Base-by-base conservation (phyloP, 2,888 invertebrate species). In the Bombyx huttoni region DNA sequence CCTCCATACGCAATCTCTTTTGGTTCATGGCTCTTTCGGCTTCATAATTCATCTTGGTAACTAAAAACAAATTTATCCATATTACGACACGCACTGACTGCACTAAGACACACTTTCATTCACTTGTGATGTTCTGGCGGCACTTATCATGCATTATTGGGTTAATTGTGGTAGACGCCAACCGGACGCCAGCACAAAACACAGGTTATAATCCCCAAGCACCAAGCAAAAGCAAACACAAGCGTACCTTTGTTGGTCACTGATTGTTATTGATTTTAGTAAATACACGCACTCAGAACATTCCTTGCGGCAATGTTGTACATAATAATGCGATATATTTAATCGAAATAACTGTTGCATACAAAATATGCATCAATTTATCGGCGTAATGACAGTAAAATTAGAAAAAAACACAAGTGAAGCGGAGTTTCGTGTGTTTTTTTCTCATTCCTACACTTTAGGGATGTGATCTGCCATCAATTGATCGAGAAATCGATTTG, bases 191-290 rank as follows among this genome's bases (percentile, higher is more conserved):
- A 81, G 78, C 77, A 80, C 79, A 78, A 85, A 83, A 85, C 86
- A 87, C 85, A 89, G 88, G 88, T 88, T 88, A 87, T 82, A 83
- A 58, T 68, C 75, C 75, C 73, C 40, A 40, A 40, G 40, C 40
- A 40, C 40, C 40, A 67, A 70, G 73, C 70, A 74, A 82, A 83
- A 79, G 82, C 86, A 85, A 86, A 87, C 86, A 88, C 78, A 83
- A 89, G 89, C 88, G 87, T 89, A 89, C 89, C 89, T 89, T 89
- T 89, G 88, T 88, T 88, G 81, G 81, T 81, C 81, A 81, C 78
- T 78, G 86, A 83, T 84, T 86, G 80, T 80, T 89, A 89, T 89
- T 81, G 89, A 89, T 89, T 88, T 89, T 88, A 88, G 80, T 81
- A 78, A 75, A 75, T 79, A 81, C 73, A 81, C 78, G 76, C 81